These are phyloP conservation scores for Tetragnatha montana DNA, from an alignment of 2,888 invertebrate genomes.

Conservation along the genomic window DNA sequence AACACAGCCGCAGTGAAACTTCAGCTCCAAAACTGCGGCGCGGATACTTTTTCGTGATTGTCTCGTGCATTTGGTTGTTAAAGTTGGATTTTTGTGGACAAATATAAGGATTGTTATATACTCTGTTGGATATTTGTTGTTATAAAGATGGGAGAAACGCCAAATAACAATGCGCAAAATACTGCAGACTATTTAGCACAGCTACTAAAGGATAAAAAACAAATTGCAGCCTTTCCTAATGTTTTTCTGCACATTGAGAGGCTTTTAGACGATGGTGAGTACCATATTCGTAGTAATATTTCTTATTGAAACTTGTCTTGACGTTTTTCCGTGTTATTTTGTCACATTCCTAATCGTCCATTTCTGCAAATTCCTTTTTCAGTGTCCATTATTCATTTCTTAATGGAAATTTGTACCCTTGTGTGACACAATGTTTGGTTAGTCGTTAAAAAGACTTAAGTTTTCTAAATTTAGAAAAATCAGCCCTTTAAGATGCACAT, in stretches of 20 bases:
- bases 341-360: too few relatives aligned
- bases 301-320: neutral
- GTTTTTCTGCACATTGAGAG: conserved; percentile 99
- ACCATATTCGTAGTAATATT: too few relatives aligned
- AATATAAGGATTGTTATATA: conserved; percentile 40
- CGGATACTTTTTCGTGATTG: conserved; percentile 27
- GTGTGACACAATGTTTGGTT: too few relatives aligned
- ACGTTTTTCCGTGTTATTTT: too few relatives aligned
- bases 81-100: conserved; percentile 51
- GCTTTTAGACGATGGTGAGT: conserved; percentile 98
- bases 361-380: too few relatives aligned
- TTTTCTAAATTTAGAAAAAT: neutral
- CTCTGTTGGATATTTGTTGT: conserved; percentile 31
- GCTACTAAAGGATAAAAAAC: conserved; percentile 99
- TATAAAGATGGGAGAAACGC: conserved; percentile 68
- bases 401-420: too few relatives aligned
- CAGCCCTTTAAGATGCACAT: conserved; percentile 28
- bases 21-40: conserved; percentile 18
- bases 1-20: conserved; percentile 53
- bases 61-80: conserved; percentile 46
- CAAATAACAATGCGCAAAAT: conserved; percentile 66
- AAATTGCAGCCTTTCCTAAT: conserved; percentile 99
- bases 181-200: conserved; percentile 98
- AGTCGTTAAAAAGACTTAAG: too few relatives aligned
- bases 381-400: too few relatives aligned